Conservation (phyloP, 2,113 vertebrate species). For the Myodes glareolus region DNA sequence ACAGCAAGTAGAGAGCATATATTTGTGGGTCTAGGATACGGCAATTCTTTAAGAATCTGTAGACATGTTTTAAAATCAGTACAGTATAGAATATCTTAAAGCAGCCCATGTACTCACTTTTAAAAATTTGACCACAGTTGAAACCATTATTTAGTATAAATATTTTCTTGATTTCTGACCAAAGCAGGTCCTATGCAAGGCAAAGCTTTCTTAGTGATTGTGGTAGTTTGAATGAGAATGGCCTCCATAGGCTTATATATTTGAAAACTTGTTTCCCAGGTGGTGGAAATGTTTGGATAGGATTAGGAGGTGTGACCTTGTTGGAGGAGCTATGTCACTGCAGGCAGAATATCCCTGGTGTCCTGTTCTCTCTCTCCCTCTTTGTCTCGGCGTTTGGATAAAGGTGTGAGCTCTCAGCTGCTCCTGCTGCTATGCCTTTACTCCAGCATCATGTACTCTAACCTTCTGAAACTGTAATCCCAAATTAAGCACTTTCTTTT, state of each 20-base stretch:
- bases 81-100: background rate
- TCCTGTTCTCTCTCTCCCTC: background rate
- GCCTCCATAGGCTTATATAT: background rate
- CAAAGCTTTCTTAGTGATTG: background rate
- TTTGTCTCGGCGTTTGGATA: background rate
- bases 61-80: background rate
- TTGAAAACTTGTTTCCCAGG: background rate
- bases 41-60: background rate
- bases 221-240: background rate
- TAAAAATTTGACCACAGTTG: background rate
- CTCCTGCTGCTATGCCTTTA: background rate
- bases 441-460: background rate
- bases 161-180: background rate
- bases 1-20: fast-evolving
- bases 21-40: fast-evolving
- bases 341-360: background rate
- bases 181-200: background rate
- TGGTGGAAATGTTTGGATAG: background rate
- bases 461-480: background rate
- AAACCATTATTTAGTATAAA: background rate
- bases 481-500: background rate
- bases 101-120: background rate
- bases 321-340: background rate
- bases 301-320: background rate
- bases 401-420: background rate